These are phyloP conservation scores for Stichodactyla mertensii DNA, from an alignment of 64 coral and sea anemone species.

Conservation along the genomic window DNA sequence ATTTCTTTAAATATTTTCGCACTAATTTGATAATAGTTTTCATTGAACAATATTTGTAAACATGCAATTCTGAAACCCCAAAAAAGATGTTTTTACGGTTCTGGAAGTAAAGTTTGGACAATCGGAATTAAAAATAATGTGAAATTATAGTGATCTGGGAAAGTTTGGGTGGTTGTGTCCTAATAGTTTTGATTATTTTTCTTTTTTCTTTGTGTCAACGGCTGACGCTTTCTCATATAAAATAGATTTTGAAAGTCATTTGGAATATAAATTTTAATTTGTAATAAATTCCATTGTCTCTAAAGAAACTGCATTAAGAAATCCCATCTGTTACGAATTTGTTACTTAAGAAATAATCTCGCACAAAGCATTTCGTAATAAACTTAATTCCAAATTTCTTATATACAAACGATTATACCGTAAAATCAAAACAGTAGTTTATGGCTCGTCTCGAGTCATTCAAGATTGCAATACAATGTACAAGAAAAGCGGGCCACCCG, in stretches of 20 bases:
- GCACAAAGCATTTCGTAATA: too few species aligned
- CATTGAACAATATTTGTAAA: not conserved
- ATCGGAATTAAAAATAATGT: too few species aligned
- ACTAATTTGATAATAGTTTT: not conserved
- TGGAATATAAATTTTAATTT: not conserved
- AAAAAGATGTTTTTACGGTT: not conserved
- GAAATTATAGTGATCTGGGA: too few species aligned
- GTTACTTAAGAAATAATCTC: too few species aligned
- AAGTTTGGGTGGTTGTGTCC: not conserved
- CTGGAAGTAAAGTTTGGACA: not conserved
- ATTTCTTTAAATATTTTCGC: not conserved
- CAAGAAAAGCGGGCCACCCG: too few species aligned
- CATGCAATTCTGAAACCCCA: not conserved
- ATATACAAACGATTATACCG: too few species aligned
- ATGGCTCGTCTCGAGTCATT: too few species aligned
- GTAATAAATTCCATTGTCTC: not conserved
- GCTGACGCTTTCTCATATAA: not conserved
- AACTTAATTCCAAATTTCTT: too few species aligned
- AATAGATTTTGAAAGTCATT: not conserved
- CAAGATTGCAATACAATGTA: too few species aligned
- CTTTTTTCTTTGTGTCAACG: not conserved
- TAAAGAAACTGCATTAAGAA: too few species aligned
- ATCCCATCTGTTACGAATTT: too few species aligned
- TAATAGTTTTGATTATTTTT: not conserved
- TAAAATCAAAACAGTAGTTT: too few species aligned